A percentile compares a stretch with the other conserved stretches of the same genome.
These are phyloP conservation scores for Limnephilus marmoratus DNA, from an alignment of 2,888 invertebrate species.

Conservation along the genomic window DNA sequence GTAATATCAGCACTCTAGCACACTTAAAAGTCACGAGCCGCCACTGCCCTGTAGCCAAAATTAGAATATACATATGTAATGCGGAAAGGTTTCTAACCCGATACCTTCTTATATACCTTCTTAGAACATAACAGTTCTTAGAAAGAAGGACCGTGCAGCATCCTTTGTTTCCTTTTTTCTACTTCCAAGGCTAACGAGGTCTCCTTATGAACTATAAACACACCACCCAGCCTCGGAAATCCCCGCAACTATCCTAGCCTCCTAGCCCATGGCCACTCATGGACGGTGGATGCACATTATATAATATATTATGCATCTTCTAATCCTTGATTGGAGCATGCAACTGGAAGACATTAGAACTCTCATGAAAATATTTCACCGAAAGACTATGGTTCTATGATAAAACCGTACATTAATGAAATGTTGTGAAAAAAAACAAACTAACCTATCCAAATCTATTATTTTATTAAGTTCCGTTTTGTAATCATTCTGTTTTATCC, in stretches of 20 bases:
- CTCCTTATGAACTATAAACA: neutral
- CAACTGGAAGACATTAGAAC: neutral
- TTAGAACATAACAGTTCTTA: constrained; percentile 33
- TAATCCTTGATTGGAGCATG: neutral
- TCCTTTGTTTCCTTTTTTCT: constrained; percentile 23
- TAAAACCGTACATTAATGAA: too few species aligned
- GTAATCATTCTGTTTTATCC: too few species aligned
- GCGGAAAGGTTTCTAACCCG: constrained; percentile 33
- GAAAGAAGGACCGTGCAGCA: neutral
- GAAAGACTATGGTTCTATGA: too few species aligned
- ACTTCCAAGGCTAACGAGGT: constrained; percentile 18
- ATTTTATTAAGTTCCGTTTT: too few species aligned
- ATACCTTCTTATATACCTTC: neutral
- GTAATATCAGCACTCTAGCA: too few species aligned
- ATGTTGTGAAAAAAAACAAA: too few species aligned
- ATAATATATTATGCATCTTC: neutral
- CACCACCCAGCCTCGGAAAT: too few species aligned
- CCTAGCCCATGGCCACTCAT: too few species aligned
- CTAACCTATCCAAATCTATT: too few species aligned
- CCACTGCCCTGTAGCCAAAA: neutral
- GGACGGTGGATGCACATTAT: neutral
- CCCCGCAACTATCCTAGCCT: too few species aligned
- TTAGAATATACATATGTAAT: neutral
- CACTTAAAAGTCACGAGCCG: too few species aligned
- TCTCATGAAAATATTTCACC: neutral